phyloP scores from a whole-genome alignment of 2,888 invertebrate species.

The Amphipyra berbera region DNA sequence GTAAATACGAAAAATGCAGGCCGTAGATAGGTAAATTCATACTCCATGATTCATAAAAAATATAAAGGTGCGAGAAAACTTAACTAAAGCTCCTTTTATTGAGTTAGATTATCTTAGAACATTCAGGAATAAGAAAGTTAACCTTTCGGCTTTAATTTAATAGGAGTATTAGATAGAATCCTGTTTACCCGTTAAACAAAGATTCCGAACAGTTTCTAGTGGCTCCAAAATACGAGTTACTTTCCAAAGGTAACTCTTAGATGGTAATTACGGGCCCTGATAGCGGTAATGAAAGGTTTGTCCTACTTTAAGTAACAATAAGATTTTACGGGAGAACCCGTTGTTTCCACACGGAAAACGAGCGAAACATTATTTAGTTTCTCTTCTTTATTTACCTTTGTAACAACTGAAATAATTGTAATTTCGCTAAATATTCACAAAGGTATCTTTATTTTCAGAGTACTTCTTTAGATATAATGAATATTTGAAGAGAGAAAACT shows the following conservation, averaged over 20 bases:
- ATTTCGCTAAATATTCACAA: constrained; percentile 31
- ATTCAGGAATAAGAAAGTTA: constrained; percentile 20
- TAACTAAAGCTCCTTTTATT: constrained; percentile 9
- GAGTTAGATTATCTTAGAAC: constrained; percentile 21
- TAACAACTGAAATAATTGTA: constrained; percentile 38
- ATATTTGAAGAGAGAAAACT: constrained; percentile 36
- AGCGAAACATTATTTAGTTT: constrained; percentile 31
- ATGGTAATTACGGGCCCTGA: constrained; percentile 54
- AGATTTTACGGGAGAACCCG: constrained; percentile 47
- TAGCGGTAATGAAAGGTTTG: constrained; percentile 59
- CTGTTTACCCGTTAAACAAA: constrained; percentile 32
- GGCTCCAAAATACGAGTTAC: constrained; percentile 47
- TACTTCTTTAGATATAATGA: constrained; percentile 20
- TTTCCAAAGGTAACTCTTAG: constrained; percentile 49
- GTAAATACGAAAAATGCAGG: constrained; percentile 13
- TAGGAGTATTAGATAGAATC: constrained; percentile 32
- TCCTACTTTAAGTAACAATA: constrained; percentile 54
- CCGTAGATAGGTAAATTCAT: constrained; percentile 5
- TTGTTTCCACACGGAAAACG: constrained; percentile 42
- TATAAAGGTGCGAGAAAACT: constrained; percentile 4
- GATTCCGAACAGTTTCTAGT: constrained; percentile 27
- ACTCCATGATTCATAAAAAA: constrained; percentile 1
- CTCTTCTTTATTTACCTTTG: constrained; percentile 31
- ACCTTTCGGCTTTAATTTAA: constrained; percentile 29
- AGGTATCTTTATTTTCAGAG: constrained; percentile 14